These are phyloP conservation scores for Parelbella ahira DNA, from an alignment of 2,888 invertebrate species.

Conservation along the genomic window DNA sequence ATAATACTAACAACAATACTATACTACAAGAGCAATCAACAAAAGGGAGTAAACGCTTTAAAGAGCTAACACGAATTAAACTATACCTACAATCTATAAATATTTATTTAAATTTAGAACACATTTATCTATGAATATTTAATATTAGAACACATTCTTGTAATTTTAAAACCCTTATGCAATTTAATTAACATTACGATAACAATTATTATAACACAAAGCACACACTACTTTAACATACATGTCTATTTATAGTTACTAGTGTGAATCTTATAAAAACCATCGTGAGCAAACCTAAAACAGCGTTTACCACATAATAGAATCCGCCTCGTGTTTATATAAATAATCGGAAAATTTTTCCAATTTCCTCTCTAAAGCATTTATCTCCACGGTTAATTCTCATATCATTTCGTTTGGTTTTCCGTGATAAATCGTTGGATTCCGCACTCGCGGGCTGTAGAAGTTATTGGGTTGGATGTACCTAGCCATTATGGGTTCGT, in stretches of 20 bases:
- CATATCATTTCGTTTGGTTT: constrained; percentile 77
- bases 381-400: constrained; percentile 79
- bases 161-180: too few species aligned
- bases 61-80: constrained; percentile 35
- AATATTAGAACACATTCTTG: too few species aligned
- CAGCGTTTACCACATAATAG: constrained; percentile 80
- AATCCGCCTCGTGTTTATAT: constrained; percentile 79
- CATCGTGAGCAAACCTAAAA: too few species aligned
- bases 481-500: constrained; percentile 66
- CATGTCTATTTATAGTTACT: too few species aligned
- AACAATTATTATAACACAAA: too few species aligned
- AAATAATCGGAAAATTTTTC: constrained; percentile 75
- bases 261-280: too few species aligned
- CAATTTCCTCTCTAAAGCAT: constrained; percentile 74
- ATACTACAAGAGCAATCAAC: too few species aligned
- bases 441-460: constrained; percentile 70
- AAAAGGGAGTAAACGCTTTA: constrained; percentile 57
- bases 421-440: constrained; percentile 66
- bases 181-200: too few species aligned
- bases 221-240: too few species aligned
- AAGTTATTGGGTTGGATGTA: constrained; percentile 74
- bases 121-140: not conserved
- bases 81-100: too few species aligned
- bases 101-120: not conserved
- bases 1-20: too few species aligned